Percentiles rank a stretch among this genome's conserved stretches.
Conservation (phyloP, 2,888 invertebrate genomes). For the Hydraecia micacea region DNA sequence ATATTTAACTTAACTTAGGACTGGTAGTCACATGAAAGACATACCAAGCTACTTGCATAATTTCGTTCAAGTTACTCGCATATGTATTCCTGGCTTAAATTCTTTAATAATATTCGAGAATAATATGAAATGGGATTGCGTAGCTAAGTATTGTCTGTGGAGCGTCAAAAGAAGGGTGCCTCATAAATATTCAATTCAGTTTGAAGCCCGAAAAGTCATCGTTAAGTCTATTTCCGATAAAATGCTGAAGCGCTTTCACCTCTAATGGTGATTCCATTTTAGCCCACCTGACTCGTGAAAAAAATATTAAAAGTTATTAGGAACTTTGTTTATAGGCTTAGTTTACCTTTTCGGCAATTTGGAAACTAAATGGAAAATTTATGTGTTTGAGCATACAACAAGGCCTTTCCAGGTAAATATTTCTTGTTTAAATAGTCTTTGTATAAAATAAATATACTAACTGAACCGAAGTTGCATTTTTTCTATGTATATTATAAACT, state of each 20-base stretch:
- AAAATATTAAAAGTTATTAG: slow-evolving; percentile 68
- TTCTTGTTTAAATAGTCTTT: neutral
- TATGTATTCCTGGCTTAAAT: neutral
- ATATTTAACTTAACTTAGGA: neutral
- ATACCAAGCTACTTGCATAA: slow-evolving; percentile 3
- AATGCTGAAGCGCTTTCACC: slow-evolving; percentile 71
- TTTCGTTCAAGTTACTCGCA: neutral
- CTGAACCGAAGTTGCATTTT: neutral
- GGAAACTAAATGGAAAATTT: neutral
- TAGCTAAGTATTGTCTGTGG: slow-evolving; percentile 72
- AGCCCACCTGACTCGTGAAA: slow-evolving; percentile 67
- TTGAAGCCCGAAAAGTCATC: slow-evolving; percentile 85
- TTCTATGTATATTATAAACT: neutral
- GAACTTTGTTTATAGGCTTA: slow-evolving; percentile 56
- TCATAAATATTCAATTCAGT: slow-evolving; percentile 89
- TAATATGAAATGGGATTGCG: slow-evolving; percentile 60
- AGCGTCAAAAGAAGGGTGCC: slow-evolving; percentile 78
- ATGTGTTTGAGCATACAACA: neutral
- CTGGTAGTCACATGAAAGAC: too few relatives aligned
- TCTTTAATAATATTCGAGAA: slow-evolving; percentile 50
- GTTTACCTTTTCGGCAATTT: slow-evolving; percentile 9
- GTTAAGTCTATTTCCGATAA: slow-evolving; percentile 88
- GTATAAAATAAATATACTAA: neutral
- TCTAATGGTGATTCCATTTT: slow-evolving; percentile 78
- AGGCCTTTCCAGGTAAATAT: neutral